phyloP scores from a whole-genome alignment of 1,140 invertebrate species.

The Colletes latitarsis region DNA sequence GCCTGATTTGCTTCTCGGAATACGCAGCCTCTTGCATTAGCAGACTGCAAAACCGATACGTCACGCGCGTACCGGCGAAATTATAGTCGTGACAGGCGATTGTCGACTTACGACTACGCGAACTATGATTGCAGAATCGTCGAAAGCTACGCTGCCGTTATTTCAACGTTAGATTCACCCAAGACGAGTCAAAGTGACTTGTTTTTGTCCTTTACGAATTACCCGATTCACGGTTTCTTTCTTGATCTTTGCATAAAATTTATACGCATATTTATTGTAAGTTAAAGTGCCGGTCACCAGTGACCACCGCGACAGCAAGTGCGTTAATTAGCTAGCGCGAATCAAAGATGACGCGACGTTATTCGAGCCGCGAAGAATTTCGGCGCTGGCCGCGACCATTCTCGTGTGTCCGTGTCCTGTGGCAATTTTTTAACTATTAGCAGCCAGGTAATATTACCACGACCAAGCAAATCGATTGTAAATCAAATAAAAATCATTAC shows the following conservation, averaged over 20 bases:
- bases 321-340: not conserved
- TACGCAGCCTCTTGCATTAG: not conserved
- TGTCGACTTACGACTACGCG: no score
- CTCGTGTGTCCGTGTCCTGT: not conserved
- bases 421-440: conserved; percentile 14
- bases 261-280: no score
- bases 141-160: no score
- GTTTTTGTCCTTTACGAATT: no score
- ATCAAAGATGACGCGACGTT: conserved; percentile 7
- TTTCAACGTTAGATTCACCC: no score
- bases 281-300: no score
- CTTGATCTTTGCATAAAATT: no score
- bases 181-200: no score
- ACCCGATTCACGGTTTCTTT: no score
- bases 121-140: no score
- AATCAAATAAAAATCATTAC: conserved; percentile 23
- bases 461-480: conserved; percentile 18
- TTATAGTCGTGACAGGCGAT: not conserved
- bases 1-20: conserved; percentile 41
- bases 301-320: no score
- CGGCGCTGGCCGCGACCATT: not conserved
- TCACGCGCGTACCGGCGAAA: not conserved
- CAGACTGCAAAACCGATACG: not conserved
- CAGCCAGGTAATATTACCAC: conserved; percentile 17
- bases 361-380: conserved; percentile 36